Evolutionary conservation across 2,113 vertebrate species (phyloP), one percentile per base, ranked within the genome.

Genomic region (Enhydra lutris): DNA sequence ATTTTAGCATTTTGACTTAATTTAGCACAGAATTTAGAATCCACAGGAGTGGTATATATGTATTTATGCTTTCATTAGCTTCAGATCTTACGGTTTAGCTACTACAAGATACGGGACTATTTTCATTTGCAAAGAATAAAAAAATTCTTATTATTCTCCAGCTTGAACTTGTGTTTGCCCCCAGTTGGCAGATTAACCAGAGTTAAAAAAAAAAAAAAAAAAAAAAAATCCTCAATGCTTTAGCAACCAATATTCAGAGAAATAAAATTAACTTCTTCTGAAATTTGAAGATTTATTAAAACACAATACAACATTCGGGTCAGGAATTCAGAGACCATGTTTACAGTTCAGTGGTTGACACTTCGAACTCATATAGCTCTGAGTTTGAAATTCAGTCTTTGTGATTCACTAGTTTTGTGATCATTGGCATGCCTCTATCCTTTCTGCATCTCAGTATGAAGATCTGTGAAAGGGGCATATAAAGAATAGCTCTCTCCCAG

Each of bases 1-100:
- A 96, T 96, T 97, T 96, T 92, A 95, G 36, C 80, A 86, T 82
- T 96, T 93, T 93, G 78, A 92, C 86, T 97, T 97, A 97, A 96
- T 97, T 98, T 97, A 92, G 42, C 63, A 63, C 0, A 86, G 52
- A 91, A 91, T 96, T 94, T 97, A 83, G 34, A 97, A 89, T 74
- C 69, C 93, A 78, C 83, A 81, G 24, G 91, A 89, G 73, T 95
- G 57, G 31, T 31, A 31, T 89, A 36, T 79, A 79, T 93, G 11
- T 83, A 92, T 96, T 94, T 79, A 83, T 93, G 84, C 69, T 97
- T 78, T 97, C 57, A 94, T 97, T 97, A 94, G n/a, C 42, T 96
- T 92, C 71, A 78, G 18, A 61, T 93, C 57, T 69, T 94, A 4
- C 1, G 63, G 45, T 59, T 93, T 89, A 86, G 73, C 24, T 89